Evolutionary conservation across 1,140 invertebrate genomes (phyloP).

Genomic region (Drosophila asahinai): DNA sequence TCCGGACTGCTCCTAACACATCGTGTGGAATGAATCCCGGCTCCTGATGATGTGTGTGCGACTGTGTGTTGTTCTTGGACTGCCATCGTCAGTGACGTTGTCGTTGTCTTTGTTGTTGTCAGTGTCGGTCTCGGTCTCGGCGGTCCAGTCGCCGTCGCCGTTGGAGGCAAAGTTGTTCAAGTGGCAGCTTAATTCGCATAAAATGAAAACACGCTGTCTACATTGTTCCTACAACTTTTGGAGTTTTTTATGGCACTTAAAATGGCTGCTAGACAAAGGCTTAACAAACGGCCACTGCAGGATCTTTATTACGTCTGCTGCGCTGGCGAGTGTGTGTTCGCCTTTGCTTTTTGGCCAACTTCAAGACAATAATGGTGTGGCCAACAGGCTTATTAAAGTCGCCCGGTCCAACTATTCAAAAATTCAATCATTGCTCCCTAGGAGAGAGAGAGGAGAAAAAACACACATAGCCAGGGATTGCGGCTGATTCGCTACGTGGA

Average conservation of each 20-base stretch:
- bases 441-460: background rate
- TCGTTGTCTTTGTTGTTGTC: constrained; percentile 20
- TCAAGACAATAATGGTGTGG: constrained; percentile 33
- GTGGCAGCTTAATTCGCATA: constrained; percentile 85
- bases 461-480: background rate
- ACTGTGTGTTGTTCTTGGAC: constrained; percentile 52
- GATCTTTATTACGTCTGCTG: constrained; percentile 54
- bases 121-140: constrained; percentile 48
- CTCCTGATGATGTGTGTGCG: constrained; percentile 17
- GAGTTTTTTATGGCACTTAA: constrained; percentile 82
- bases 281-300: constrained; percentile 63
- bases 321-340: constrained; percentile 21
- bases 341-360: constrained; percentile 25
- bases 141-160: constrained; percentile 63
- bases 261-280: constrained; percentile 82
- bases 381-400: constrained; percentile 40
- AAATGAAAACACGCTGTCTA: constrained; percentile 85
- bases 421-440: constrained; percentile 4
- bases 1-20: constrained; percentile 14
- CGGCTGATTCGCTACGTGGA: constrained; percentile 23
- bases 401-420: constrained; percentile 5
- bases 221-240: constrained; percentile 85
- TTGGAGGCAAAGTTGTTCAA: constrained; percentile 78
- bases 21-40: constrained; percentile 23
- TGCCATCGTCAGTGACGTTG: constrained; percentile 47